Evolutionary conservation across 1,140 invertebrate species (phyloP).

Genomic region (Drosophila aff.): DNA sequence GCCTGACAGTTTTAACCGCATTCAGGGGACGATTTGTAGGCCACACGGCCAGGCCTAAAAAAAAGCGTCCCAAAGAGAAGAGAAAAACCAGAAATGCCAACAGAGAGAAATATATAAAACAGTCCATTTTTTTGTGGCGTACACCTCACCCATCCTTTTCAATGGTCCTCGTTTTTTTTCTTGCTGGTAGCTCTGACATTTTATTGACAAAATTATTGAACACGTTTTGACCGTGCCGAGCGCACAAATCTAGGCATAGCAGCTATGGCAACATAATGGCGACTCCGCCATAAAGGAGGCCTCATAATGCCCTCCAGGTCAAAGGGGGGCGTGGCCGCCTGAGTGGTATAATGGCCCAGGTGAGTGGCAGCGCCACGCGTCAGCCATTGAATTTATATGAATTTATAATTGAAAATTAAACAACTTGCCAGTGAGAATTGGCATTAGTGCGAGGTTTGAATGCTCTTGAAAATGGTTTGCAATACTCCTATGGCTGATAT

Average conservation of each 20-base stretch:
- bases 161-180: conserved; percentile 12
- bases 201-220: conserved; percentile 83
- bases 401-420: conserved; percentile 79
- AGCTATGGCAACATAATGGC: conserved; percentile 49
- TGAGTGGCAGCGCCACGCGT: conserved; percentile 10
- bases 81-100: conserved; percentile 10
- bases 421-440: conserved; percentile 29
- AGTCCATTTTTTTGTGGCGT: conserved; percentile 50
- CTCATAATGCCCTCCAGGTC: conserved; percentile 13
- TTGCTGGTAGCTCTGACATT: conserved; percentile 51
- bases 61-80: background rate
- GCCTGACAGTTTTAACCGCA: conserved; percentile 64
- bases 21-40: conserved; percentile 77
- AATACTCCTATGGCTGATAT: background rate
- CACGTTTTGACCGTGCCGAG: conserved; percentile 67
- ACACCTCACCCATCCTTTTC: conserved; percentile 9
- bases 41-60: conserved; percentile 45
- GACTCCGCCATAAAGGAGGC: conserved; percentile 15
- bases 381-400: conserved; percentile 66
- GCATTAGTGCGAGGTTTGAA: background rate
- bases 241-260: conserved; percentile 53
- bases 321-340: conserved; percentile 13
- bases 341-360: conserved; percentile 36
- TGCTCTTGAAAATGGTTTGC: conserved; percentile 20
- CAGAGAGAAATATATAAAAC: conserved; percentile 49